Conservation (phyloP, 2,113 vertebrate genomes). For the Myrmophylax atrothorax region DNA sequence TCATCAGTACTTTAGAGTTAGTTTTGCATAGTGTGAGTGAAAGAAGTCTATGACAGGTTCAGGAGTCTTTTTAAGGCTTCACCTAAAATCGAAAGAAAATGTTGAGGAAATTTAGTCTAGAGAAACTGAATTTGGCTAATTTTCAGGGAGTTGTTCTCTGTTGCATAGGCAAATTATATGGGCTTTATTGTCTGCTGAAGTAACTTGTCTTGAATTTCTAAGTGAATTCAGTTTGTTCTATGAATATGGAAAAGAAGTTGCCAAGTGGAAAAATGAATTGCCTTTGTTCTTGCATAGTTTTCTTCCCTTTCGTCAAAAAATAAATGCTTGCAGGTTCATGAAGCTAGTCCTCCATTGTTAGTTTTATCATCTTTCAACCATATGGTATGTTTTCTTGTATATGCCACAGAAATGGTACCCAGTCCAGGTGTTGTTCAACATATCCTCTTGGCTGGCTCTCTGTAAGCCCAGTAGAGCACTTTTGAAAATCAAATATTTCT, state of each 20-base stretch:
- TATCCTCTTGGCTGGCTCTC: neutral
- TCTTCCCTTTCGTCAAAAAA: neutral
- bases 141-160: neutral
- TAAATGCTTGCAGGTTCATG: neutral
- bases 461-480: neutral
- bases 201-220: slow-evolving; percentile 11
- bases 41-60: neutral
- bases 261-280: slow-evolving; percentile 30
- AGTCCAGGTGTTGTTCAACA: neutral
- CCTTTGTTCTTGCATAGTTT: neutral
- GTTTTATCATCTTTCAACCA: slow-evolving; percentile 54
- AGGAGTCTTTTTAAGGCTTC: neutral
- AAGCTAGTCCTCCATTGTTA: slow-evolving; percentile 29
- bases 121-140: slow-evolving; percentile 1
- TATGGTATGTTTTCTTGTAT: neutral
- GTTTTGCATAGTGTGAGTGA: neutral
- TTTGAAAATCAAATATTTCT: neutral
- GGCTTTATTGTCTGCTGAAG: slow-evolving; percentile 10
- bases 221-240: slow-evolving; percentile 13
- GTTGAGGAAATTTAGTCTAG: neutral
- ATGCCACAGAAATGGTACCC: slow-evolving; percentile 2
- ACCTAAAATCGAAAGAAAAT: neutral
- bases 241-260: slow-evolving; percentile 25
- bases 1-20: neutral
- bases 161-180: neutral